Conservation (phyloP, 2,113 vertebrate genomes). For the Megatriorchis doriae region DNA sequence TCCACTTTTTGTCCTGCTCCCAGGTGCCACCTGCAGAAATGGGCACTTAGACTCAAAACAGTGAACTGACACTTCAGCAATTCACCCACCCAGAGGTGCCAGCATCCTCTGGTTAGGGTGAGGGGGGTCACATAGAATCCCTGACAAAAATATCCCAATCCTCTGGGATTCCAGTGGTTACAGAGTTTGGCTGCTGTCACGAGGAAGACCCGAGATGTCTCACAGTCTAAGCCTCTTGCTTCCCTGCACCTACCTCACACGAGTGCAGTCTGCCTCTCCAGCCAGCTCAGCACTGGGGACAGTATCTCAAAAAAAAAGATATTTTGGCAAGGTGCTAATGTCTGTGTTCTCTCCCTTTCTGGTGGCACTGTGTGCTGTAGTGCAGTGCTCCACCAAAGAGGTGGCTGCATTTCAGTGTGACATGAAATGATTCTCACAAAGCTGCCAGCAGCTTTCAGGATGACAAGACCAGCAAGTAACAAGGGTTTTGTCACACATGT, state of each 20-base stretch:
- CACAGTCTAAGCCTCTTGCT: neutral
- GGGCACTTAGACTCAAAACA: neutral
- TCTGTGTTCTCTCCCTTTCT: neutral
- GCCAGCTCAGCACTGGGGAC: neutral
- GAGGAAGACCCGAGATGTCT: neutral
- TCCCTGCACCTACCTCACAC: neutral
- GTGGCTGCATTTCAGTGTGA: neutral
- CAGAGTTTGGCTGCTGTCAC: neutral
- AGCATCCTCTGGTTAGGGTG: neutral
- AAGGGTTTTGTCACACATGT: neutral
- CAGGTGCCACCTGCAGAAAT: neutral
- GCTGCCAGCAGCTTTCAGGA: neutral
- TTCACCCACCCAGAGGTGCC: neutral
- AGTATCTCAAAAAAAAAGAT: neutral
- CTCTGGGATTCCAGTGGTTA: neutral
- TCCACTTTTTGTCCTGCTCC: neutral
- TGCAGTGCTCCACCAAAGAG: neutral
- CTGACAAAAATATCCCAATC: neutral
- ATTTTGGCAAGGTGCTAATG: neutral
- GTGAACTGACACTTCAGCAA: neutral
- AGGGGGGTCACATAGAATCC: neutral
- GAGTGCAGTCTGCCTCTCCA: neutral
- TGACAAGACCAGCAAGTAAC: neutral
- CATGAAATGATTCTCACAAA: neutral
- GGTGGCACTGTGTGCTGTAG: neutral